Conservation (phyloP, 2,113 vertebrate species). For the Lampris incognitus region DNA sequence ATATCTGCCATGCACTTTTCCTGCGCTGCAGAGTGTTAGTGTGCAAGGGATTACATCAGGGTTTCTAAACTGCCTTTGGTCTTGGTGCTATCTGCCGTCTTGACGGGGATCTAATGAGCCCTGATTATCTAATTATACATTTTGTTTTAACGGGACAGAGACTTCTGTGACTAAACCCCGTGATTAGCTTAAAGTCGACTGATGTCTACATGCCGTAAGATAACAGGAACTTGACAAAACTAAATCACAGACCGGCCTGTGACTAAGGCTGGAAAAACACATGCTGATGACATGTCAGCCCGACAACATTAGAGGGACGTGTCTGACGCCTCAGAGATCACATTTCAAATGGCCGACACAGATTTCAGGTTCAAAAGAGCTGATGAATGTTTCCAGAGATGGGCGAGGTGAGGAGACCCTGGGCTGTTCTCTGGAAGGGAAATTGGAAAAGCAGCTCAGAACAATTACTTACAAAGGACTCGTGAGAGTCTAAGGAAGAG, state of each 20-base stretch:
- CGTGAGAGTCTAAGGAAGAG: neutral
- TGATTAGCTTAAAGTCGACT: neutral
- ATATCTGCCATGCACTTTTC: too few species aligned
- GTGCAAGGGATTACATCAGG: too few species aligned
- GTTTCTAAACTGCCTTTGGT: neutral
- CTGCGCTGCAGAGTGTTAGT: too few species aligned
- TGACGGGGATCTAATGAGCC: too few species aligned
- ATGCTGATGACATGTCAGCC: neutral
- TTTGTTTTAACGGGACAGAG: neutral
- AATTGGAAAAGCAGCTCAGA: too few species aligned
- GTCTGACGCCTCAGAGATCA: neutral
- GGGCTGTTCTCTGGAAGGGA: neutral
- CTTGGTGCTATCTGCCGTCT: neutral
- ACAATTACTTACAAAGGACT: neutral
- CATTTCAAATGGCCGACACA: neutral
- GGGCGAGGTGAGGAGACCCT: neutral
- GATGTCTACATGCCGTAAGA: neutral
- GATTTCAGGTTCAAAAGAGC: neutral
- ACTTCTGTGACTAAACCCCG: neutral
- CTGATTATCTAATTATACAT: too few species aligned
- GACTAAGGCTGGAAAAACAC: neutral
- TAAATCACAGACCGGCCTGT: neutral
- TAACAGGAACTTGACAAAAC: neutral
- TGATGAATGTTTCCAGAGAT: neutral
- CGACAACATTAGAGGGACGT: slow-evolving; percentile 12